Evolutionary conservation across 2,888 invertebrate species (phyloP).

Genomic region (Conomelus anceps): DNA sequence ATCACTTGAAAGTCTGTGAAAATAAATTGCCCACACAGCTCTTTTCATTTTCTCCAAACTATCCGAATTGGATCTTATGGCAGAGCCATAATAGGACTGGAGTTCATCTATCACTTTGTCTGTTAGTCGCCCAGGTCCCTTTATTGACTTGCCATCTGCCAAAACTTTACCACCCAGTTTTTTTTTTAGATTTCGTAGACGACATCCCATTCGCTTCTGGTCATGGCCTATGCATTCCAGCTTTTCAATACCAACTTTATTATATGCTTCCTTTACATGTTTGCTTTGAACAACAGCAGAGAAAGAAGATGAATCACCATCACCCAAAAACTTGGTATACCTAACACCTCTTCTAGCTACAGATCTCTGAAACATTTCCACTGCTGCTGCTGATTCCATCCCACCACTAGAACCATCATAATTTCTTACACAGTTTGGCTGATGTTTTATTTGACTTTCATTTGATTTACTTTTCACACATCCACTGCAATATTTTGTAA

Average conservation of each 20-base stretch:
- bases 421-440: neutral
- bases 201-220: conserved; percentile 23
- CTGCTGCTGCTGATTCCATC: conserved; percentile 14
- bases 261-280: neutral
- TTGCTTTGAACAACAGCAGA: neutral
- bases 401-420: conserved; percentile 13
- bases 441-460: neutral
- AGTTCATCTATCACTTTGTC: conserved; percentile 32
- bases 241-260: neutral
- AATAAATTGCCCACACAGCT: conserved; percentile 35
- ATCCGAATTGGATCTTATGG: conserved; percentile 32
- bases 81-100: conserved; percentile 34
- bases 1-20: conserved; percentile 32
- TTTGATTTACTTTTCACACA: conserved; percentile 6
- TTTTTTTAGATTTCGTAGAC: conserved; percentile 19
- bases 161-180: neutral
- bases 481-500: conserved; percentile 16
- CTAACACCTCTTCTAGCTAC: neutral
- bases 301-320: conserved; percentile 12
- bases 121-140: conserved; percentile 31
- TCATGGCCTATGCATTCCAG: conserved; percentile 12
- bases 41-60: conserved; percentile 32
- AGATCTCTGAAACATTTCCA: conserved; percentile 3
- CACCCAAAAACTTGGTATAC: neutral
- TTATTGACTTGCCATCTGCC: conserved; percentile 21